phyloP scores from a whole-genome alignment of 1,140 invertebrate species.

The Melitaea cinxia region DNA sequence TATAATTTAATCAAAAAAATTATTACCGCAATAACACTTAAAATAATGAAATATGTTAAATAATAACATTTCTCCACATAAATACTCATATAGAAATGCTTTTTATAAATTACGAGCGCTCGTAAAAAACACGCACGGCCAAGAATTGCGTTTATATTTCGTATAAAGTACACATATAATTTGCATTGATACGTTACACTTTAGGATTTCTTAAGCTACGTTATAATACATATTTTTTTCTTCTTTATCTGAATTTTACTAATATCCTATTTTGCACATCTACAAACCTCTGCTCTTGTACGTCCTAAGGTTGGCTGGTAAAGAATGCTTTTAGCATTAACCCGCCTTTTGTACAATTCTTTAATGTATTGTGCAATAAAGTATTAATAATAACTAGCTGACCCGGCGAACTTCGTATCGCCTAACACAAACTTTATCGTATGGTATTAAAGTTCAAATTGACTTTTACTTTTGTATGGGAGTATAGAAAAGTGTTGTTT shows the following conservation, averaged over 20 bases:
- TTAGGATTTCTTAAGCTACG: neutral
- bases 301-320: too few relatives aligned
- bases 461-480: too few relatives aligned
- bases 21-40: constrained; percentile 3
- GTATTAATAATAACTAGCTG: too few relatives aligned
- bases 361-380: too few relatives aligned
- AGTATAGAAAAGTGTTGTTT: too few relatives aligned
- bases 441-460: too few relatives aligned
- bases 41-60: constrained; percentile 4
- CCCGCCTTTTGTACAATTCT: too few relatives aligned
- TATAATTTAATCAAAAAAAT: neutral
- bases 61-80: neutral
- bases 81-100: constrained; percentile 4
- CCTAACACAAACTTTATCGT: too few relatives aligned
- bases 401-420: too few relatives aligned
- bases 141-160: constrained; percentile 2
- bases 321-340: too few relatives aligned
- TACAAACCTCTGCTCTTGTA: too few relatives aligned
- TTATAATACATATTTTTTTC: neutral
- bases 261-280: too few relatives aligned
- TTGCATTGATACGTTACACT: constrained; percentile 2
- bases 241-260: neutral
- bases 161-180: constrained; percentile 1
- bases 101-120: neutral
- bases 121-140: constrained; percentile 9